These are phyloP conservation scores for Euthynnus affinis DNA, from an alignment of 2,797 vertebrate genomes.

Conservation along the genomic window DNA sequence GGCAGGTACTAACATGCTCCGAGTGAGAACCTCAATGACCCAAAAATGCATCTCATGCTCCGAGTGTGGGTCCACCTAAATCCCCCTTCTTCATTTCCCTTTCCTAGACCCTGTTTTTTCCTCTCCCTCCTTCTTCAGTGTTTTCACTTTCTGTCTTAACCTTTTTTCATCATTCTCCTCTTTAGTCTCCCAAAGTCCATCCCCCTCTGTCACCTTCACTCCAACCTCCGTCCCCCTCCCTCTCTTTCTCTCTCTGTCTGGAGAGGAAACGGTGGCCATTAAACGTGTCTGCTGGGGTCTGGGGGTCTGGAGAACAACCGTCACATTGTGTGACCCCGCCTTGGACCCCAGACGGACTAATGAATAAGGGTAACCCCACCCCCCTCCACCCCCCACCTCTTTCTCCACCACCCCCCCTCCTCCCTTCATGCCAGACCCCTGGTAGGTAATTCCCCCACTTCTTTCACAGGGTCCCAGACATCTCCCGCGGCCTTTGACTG, in stretches of 20 bases:
- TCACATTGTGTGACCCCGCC: constrained; percentile 85
- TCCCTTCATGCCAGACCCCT: constrained; percentile 79
- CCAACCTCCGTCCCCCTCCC: constrained; percentile 42
- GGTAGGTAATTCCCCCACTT: constrained; percentile 84
- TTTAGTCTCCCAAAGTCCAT: constrained; percentile 62
- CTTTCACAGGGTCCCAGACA: constrained; percentile 85
- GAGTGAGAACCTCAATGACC: constrained; percentile 51
- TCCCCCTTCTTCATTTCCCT: constrained; percentile 15
- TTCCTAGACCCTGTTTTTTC: constrained; percentile 7
- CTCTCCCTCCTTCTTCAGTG: constrained; percentile 9
- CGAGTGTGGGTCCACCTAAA: constrained; percentile 23
- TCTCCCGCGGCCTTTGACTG: constrained; percentile 84
- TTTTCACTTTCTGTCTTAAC: constrained; percentile 49
- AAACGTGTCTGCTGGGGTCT: constrained; percentile 85
- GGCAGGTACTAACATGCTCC: constrained; percentile 67
- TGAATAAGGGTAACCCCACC: constrained; percentile 81
- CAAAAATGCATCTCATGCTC: constrained; percentile 46
- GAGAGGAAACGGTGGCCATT: constrained; percentile 85
- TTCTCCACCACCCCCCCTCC: constrained; percentile 52
- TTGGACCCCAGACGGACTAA: constrained; percentile 86
- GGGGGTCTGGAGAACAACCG: constrained; percentile 84
- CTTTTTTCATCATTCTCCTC: constrained; percentile 58
- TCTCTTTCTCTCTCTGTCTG: constrained; percentile 73
- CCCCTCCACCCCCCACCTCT: constrained; percentile 34
- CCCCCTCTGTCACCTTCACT: constrained; percentile 67